Evolutionary conservation across 2,113 vertebrate species (phyloP), one percentile per base, ranked within the genome.

Genomic region (Amphilophus citrinellus): DNA sequence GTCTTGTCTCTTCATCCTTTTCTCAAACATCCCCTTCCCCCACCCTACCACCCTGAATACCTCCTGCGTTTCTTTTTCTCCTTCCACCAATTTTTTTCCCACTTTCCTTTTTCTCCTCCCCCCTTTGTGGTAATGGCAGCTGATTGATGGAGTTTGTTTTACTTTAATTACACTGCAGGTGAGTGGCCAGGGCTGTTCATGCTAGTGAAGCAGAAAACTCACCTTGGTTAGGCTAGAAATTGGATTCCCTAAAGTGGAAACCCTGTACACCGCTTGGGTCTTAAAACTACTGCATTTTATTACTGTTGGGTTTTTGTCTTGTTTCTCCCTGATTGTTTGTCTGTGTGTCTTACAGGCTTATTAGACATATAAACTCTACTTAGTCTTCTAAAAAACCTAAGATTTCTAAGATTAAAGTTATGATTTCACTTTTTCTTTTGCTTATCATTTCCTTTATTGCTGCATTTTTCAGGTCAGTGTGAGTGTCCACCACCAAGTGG

Each of bases 81-180:
- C 17, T 79, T 79, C 65, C 66, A 61, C 58, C 66, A 13, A 59
- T 17, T 68, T 87, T 79, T 30, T 60, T 30, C 32, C 35, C 6
- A 24, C 6, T 22, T 77, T 65, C 79, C 42, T 15, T 42, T 84
- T 81, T 66, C 62, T 39, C 53, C 59, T 79, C 82, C 75, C 77
- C 82, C 50, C 62, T 92, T 83, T 4, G 58, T 68, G 75, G 89
- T 93, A 93, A 92, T 92, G 91, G 85, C 91, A 89, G 89, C 92
- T 94, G 94, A 95, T 95, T 94, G 94, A 95, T 95, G 93, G 92
- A 93, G 92, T 94, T 95, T 94, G 92, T 94, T 95, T 95, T 88
- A 88, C 91, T 95, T 95, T 95, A 95, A 95, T 95, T 95, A 95
- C 92, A 94, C 89, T 94, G 94, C 93, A 93, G 92, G 94, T 95